These are phyloP conservation scores for Noctua pronuba DNA, from an alignment of 2,888 invertebrate genomes.

Conservation along the genomic window DNA sequence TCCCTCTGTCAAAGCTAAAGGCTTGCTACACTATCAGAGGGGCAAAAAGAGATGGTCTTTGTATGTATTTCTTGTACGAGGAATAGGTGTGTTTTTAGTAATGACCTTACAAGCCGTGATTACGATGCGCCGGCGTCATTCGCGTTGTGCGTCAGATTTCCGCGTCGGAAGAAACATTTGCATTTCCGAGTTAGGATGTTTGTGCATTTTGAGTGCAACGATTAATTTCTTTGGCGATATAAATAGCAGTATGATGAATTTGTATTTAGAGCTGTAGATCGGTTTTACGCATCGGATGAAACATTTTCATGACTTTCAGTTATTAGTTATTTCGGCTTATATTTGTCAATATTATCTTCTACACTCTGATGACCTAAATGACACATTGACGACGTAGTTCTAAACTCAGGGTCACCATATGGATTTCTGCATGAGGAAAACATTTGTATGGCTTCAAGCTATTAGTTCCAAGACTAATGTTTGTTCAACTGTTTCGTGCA, in stretches of 20 bases:
- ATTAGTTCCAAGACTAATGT: slow-evolving; percentile 28
- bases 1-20: background rate
- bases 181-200: slow-evolving; percentile 13
- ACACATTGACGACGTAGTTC: slow-evolving; percentile 22
- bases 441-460: slow-evolving; percentile 28
- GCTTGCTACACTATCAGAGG: background rate
- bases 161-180: slow-evolving; percentile 14
- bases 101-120: slow-evolving; percentile 24
- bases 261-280: background rate
- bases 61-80: slow-evolving; percentile 4
- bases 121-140: slow-evolving; percentile 15
- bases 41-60: background rate
- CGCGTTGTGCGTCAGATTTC: slow-evolving; percentile 34
- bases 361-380: slow-evolving; percentile 33
- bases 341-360: slow-evolving; percentile 12
- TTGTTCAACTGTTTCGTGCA: slow-evolving; percentile 31
- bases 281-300: slow-evolving; percentile 5
- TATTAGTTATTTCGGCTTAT: slow-evolving; percentile 4
- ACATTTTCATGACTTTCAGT: slow-evolving; percentile 7
- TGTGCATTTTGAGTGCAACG: background rate
- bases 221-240: slow-evolving; percentile 20
- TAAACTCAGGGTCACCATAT: slow-evolving; percentile 42
- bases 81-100: slow-evolving; percentile 9
- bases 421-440: slow-evolving; percentile 27
- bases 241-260: slow-evolving; percentile 12